These are phyloP conservation scores for Eulemur rufifrons DNA, from an alignment of 2,113 vertebrate genomes.

Conservation along the genomic window DNA sequence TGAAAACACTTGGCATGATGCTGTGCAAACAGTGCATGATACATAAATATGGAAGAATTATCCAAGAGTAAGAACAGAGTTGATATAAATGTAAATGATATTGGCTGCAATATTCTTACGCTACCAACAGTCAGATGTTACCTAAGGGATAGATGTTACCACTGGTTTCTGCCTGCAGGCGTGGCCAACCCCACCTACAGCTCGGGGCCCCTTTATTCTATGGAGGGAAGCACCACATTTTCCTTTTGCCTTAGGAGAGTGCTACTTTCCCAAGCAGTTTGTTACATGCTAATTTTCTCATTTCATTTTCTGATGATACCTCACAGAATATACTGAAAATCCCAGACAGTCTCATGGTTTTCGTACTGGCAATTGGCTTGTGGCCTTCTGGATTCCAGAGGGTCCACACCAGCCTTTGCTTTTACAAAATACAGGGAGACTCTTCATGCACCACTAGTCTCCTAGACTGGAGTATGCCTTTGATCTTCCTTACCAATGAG, in stretches of 20 bases:
- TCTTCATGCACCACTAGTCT: not conserved
- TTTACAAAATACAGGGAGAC: not conserved
- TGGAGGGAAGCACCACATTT: not conserved
- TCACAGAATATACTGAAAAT: not conserved
- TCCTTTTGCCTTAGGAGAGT: constrained; percentile 7
- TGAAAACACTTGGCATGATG: constrained; percentile 44
- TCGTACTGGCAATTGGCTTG: not conserved
- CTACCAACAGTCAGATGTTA: constrained; percentile 41
- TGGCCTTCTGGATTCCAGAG: not conserved
- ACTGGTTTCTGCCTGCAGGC: constrained; percentile 45
- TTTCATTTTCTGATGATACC: not conserved
- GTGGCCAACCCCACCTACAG: not conserved
- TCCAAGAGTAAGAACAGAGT: constrained; percentile 57
- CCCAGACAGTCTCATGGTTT: not conserved
- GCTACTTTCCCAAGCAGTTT: not conserved
- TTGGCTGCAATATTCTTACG: constrained; percentile 40
- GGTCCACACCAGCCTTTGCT: not conserved
- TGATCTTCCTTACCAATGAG: not conserved
- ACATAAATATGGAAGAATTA: constrained; percentile 40
- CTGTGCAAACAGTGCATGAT: constrained; percentile 1
- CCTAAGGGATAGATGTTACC: constrained; percentile 29
- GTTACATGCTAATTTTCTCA: not conserved
- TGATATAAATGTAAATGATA: constrained; percentile 50
- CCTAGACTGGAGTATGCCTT: not conserved
- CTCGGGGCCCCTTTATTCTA: not conserved